Base-by-base conservation (phyloP, 2,113 vertebrate genomes). In the Saccopteryx bilineata region DNA sequence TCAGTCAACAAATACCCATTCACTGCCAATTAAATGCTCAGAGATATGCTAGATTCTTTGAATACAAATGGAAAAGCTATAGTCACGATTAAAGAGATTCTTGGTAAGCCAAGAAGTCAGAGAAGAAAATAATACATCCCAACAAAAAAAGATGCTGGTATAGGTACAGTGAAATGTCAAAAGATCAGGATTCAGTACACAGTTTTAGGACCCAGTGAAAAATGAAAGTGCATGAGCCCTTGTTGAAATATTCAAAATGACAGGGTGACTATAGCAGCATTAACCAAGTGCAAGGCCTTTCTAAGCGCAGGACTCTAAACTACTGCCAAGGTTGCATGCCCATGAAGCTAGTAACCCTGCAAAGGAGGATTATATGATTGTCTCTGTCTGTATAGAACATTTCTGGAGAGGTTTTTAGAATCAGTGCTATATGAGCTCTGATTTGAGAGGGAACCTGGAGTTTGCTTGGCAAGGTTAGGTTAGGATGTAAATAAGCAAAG, bases 321-420 rank as follows among this genome's bases (percentile, higher is more conserved):
- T 28, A 3, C 26, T n/a, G 8, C 26, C 3, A 6, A 31, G 52
- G 21, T 5, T n/a, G 24, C 14, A 3, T 3, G 2, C 7, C 2
- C 9, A 2, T 3, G 24, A 58, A 13, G 31, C 19, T 9, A 6
- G 11, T 12, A 76, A 28, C 26, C 13, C 58, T 71, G 18, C 8
- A 19, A 17, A 5, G 2, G 46, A 52, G 9, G 23, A 39, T 50
- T 31, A 5, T 21, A 23, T 69, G 24, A 46, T 1, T 15, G 5
- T 7, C 13, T 54, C 61, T 21, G 23, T 60, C 28, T 56, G 4
- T 7, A 1, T 19, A 50, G 72, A 15, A 2, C 61, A 6, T 58
- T 52, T 52, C 76, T n/a, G 31, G 58, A 56, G 54, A 78, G 39
- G 24, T 14, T 76, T 71, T 23, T 76, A 21, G 17, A 80, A 50